Evolutionary conservation across 2,797 vertebrate genomes (phyloP), one percentile per base, ranked within the genome.

Genomic region (Nyctalus aviator): DNA sequence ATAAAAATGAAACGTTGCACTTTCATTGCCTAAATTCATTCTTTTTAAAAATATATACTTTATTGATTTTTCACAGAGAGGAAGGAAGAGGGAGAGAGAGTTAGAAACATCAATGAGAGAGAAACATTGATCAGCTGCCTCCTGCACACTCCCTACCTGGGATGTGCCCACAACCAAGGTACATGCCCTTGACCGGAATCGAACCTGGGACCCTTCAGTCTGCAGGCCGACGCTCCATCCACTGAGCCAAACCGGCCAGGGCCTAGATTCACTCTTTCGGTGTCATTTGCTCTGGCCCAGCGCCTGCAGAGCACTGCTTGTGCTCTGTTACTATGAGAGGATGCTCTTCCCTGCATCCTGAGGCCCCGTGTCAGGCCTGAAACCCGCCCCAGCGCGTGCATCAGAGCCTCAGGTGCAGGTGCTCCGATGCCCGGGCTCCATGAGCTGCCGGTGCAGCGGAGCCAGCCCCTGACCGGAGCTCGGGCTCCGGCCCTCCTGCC

Each of bases 231-330:
- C 10, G 10, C 44, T 44, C 44, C 44, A 44, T 44, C 44, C 44
- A 44, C 44, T 11, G 44, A 44, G 44, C 44, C 44, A 44, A 44
- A 44, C 44, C 10, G 44, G 44, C 10, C 44, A 44, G 44, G 17
- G 64, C 46, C 57, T 59, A 17, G 30, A 17, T 77, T 71, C 46
- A 23, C 55, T 41, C n/a, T 20, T n/a, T 85, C 6, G 0, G 13
- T 3, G 5, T 66, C 20, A 20, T 20, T 2, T 23, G 35, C 35
- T 41, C 20, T 46, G 48, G 37, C 46, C 69, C 17, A 8, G 94
- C 0, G 11, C 82, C 62, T 15, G 25, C 37, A 3, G 1, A 1
- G 32, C 30, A 13, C 0, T 1, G 0, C 59, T 37, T 2, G 53
- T 12, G 3, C 71, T 55, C 23, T 23, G 5, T 64, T 71, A 3